phyloP scores from a whole-genome alignment of 1,140 invertebrate genomes.

The Drosophila nigrodunni region DNA sequence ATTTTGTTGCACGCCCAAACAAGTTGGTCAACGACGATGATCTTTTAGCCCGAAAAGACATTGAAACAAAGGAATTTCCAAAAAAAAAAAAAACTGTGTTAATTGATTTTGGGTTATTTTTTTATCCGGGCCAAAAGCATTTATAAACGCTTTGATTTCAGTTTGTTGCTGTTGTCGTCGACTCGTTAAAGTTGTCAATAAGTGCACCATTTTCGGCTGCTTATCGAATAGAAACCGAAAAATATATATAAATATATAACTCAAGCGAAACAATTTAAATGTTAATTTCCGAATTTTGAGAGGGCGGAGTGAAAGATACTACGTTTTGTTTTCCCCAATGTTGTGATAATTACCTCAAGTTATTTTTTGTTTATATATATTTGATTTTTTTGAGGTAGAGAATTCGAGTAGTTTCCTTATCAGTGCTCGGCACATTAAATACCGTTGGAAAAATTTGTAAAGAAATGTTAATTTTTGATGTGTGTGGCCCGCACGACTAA shows the following conservation, averaged over 20 bases:
- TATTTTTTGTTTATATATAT: conserved; percentile 64
- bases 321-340: conserved; percentile 73
- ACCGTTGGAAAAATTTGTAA: conserved; percentile 76
- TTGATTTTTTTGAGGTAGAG: neutral
- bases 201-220: conserved; percentile 80
- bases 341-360: conserved; percentile 76
- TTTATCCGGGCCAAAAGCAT: conserved; percentile 53
- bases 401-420: conserved; percentile 59
- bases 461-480: conserved; percentile 71
- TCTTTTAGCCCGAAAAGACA: conserved; percentile 29
- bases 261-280: conserved; percentile 67
- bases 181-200: conserved; percentile 83
- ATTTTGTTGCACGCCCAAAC: conserved; percentile 22
- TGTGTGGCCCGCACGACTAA: conserved; percentile 70
- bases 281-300: conserved; percentile 54
- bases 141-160: conserved; percentile 52
- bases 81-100: conserved; percentile 17
- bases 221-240: conserved; percentile 55
- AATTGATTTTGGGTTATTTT: conserved; percentile 35
- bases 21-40: neutral
- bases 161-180: conserved; percentile 45
- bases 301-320: conserved; percentile 5
- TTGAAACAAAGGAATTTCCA: conserved; percentile 37
- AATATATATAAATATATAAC: conserved; percentile 41
- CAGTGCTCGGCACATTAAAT: conserved; percentile 71